Conservation (phyloP, 2,888 invertebrate genomes). For the Lasioglossum oenotherae region DNA sequence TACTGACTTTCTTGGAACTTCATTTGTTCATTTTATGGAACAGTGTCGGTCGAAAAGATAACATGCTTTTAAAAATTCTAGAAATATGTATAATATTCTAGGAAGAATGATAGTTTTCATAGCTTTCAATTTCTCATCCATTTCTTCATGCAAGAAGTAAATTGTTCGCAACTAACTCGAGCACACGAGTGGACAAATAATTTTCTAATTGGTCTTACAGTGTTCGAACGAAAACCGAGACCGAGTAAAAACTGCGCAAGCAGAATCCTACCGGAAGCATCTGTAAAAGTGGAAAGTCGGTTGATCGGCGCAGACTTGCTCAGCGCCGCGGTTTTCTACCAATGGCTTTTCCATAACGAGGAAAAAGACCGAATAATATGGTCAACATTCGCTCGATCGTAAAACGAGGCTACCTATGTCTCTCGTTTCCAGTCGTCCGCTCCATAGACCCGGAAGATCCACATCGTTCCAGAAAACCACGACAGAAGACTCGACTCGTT, state of each 20-base stretch:
- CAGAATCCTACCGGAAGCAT: background rate
- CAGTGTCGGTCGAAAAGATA: background rate
- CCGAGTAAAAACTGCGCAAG: background rate
- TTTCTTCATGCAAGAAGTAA: background rate
- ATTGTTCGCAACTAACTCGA: background rate
- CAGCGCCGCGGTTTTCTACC: conserved; percentile 3
- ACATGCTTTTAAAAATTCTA: background rate
- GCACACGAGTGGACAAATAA: background rate
- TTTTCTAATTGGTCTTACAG: background rate
- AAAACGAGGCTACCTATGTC: conserved; percentile 28
- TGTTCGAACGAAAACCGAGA: background rate
- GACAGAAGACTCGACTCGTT: conserved; percentile 14
- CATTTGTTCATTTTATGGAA: background rate
- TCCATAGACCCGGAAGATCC: conserved; percentile 51
- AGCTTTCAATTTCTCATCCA: background rate
- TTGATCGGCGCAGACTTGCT: background rate
- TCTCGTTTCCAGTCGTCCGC: conserved; percentile 15
- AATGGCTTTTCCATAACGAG: conserved; percentile 8
- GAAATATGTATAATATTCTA: no score
- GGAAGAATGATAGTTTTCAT: no score
- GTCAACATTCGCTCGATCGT: conserved; percentile 49
- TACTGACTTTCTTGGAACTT: background rate
- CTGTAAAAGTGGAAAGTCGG: conserved; percentile 10
- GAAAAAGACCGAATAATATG: conserved; percentile 27
- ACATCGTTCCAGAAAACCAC: conserved; percentile 17